Evolutionary conservation across 2,888 invertebrate genomes (phyloP).

Genomic region (Xylocampa areola): DNA sequence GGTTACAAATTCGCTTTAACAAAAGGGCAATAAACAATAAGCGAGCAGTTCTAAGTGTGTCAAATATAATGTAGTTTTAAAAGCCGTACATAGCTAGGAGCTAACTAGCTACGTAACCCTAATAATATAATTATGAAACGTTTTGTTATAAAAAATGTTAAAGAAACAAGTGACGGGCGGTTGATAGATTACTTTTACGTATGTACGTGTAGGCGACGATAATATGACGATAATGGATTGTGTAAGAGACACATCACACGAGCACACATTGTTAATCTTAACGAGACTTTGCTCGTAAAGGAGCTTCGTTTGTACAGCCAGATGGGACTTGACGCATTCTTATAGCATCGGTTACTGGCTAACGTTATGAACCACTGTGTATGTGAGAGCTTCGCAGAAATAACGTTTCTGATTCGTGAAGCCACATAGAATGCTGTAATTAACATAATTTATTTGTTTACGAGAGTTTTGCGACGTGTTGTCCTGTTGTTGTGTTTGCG

Average conservation of each 20-base stretch:
- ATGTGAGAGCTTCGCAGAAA: slow-evolving; percentile 45
- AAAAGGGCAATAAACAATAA: neutral
- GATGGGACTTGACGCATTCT: slow-evolving; percentile 31
- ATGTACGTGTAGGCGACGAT: slow-evolving; percentile 15
- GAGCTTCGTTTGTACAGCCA: slow-evolving; percentile 21
- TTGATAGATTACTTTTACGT: slow-evolving; percentile 44
- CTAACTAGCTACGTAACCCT: slow-evolving; percentile 18
- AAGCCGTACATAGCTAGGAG: too few relatives aligned
- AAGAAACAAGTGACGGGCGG: slow-evolving; percentile 46
- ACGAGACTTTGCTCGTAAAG: slow-evolving; percentile 20
- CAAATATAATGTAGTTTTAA: slow-evolving; percentile 1
- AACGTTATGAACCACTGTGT: slow-evolving; percentile 25
- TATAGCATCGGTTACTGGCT: slow-evolving; percentile 14
- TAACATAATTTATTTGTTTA: slow-evolving; percentile 50
- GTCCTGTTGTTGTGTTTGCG: slow-evolving; percentile 17
- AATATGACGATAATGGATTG: slow-evolving; percentile 44
- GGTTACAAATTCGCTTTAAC: slow-evolving; percentile 4
- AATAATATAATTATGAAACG: slow-evolving; percentile 15
- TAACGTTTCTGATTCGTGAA: slow-evolving; percentile 47
- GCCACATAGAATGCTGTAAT: slow-evolving; percentile 44
- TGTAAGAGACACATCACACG: slow-evolving; percentile 21
- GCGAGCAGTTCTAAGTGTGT: neutral
- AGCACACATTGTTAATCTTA: slow-evolving; percentile 26
- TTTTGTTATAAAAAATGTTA: slow-evolving; percentile 22
- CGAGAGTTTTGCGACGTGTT: slow-evolving; percentile 19